phyloP scores from a whole-genome alignment of 2,113 vertebrate genomes.

The Suncus etruscus region DNA sequence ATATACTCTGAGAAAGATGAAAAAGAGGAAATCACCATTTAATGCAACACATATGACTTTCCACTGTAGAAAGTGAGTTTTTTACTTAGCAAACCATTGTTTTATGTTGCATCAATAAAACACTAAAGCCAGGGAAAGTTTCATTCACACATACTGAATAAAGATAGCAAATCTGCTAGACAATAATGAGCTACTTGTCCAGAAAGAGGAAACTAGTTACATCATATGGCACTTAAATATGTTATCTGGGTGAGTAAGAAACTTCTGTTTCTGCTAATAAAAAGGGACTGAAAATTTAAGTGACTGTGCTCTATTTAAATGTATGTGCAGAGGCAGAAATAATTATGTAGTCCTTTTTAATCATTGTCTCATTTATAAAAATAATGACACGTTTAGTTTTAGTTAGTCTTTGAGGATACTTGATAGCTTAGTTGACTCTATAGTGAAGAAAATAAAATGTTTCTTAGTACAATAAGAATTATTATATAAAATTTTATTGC shows the following conservation, averaged over 20 bases:
- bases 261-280: conserved; percentile 60
- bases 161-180: conserved; percentile 32
- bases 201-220: conserved; percentile 26
- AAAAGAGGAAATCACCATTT: conserved; percentile 17
- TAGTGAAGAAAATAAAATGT: conserved; percentile 8
- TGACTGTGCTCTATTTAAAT: conserved; percentile 72
- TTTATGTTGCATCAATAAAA: neutral
- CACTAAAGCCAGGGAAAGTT: conserved; percentile 42
- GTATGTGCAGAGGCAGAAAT: conserved; percentile 39
- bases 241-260: conserved; percentile 35
- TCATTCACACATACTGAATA: conserved; percentile 45
- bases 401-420: conserved; percentile 57
- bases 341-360: conserved; percentile 60
- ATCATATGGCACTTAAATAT: conserved; percentile 2
- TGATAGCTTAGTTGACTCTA: conserved; percentile 66
- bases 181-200: conserved; percentile 44
- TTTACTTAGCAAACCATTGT: conserved; percentile 30
- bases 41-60: neutral
- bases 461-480: conserved; percentile 67
- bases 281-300: conserved; percentile 62
- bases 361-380: conserved; percentile 57
- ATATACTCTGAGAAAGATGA: conserved; percentile 49
- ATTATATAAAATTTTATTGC: conserved; percentile 47
- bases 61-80: conserved; percentile 20
- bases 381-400: conserved; percentile 61